Conservation (phyloP, 2,797 vertebrate species). For the Eurystomus glaucurus region DNA sequence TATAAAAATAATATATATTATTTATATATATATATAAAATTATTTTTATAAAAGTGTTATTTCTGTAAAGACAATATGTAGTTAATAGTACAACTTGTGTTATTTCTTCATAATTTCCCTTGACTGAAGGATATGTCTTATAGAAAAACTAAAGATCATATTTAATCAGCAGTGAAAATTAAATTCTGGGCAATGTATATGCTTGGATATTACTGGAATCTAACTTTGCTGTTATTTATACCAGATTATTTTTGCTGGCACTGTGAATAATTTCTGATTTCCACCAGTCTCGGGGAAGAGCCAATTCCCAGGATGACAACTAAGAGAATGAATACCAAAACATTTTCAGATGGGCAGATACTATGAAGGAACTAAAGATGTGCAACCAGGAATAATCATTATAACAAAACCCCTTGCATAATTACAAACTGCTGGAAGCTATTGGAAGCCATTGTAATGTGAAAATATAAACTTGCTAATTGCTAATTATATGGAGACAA, state of each 20-base stretch:
- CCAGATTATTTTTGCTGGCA: background rate
- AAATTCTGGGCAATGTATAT: background rate
- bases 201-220: background rate
- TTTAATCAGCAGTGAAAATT: background rate
- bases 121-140: background rate
- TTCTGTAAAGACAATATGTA: background rate
- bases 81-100: background rate
- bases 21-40: too few species aligned
- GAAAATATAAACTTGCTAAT: conserved; percentile 46
- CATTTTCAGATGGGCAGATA: conserved; percentile 3
- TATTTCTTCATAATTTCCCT: background rate
- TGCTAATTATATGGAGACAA: conserved; percentile 46
- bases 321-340: background rate
- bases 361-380: background rate
- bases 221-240: conserved; percentile 7
- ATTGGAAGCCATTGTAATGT: conserved; percentile 25
- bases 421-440: conserved; percentile 45
- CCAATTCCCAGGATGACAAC: background rate
- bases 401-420: background rate
- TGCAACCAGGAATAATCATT: background rate
- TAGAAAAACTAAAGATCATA: background rate
- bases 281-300: background rate
- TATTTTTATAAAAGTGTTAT: background rate
- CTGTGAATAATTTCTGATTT: conserved; percentile 15
- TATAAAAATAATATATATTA: too few species aligned